Base-by-base conservation (phyloP, 2,888 invertebrate genomes). In the Brassicogethes aeneus region DNA sequence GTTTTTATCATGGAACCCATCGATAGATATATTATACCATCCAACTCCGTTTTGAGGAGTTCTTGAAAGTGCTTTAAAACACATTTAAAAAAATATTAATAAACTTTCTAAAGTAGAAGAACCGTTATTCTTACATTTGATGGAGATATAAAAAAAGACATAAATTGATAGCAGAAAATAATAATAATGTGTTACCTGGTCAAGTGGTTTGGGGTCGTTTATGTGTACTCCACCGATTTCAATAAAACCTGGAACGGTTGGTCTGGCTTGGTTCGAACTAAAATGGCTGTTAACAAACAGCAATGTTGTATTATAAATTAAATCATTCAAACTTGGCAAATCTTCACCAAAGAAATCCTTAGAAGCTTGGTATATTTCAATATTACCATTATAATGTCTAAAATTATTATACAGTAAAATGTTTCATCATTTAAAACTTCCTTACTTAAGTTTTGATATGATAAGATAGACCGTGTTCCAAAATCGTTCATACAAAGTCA, bases 1-100 rank as follows among this genome's bases (percentile, higher is more conserved):
- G 74, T 72, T 15, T 70, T 61, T 1, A 78, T 65, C 71, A 77
- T 73, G 3, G 77, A 77, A 7, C 77, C 77, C 52, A 77, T 73
- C 47, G 74, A 75, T 66, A 77, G 73, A 55, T 74, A 77, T 41
- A 78, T 72, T 15, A 76, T 69, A 3, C 66, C 65, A 13, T 59
- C 50, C 32, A 47, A 31, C n/a, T 53, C 47, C 15, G 50, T 52
- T 32, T 53, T 45, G 23, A 63, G 48, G 46, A 57, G 53, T 38
- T 55, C 45, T 41, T 52, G 45, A 16, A 41, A 41, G 32, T 41
- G 37, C 41, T 41, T 15, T 7, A 17, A 38, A 37, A 17, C n/a
- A n/a, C n/a, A n/a, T n/a, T n/a, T n/a, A n/a, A n/a, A n/a, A n/a
- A n/a, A n/a, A n/a, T n/a, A n/a, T n/a, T n/a, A n/a, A n/a, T n/a